These are phyloP conservation scores for Catagonus wagneri DNA, from an alignment of 2,113 vertebrate species.

Conservation along the genomic window DNA sequence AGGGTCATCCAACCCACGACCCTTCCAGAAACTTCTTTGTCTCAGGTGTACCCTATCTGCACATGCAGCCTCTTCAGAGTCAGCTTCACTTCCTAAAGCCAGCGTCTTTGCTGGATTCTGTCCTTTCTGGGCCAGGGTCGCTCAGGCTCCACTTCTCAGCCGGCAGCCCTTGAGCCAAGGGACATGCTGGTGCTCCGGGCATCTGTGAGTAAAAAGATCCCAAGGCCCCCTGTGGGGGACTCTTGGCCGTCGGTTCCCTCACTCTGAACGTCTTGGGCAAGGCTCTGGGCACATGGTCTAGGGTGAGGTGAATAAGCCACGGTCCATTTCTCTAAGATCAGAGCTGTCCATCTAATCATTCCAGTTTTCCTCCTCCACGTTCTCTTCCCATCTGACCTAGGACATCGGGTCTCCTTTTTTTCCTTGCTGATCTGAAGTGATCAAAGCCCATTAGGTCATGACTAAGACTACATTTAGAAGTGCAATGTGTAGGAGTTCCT, in stretches of 20 bases:
- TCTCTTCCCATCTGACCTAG: not conserved
- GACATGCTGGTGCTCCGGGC: not conserved
- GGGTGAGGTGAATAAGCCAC: not conserved
- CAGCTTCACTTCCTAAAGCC: not conserved
- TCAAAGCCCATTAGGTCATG: not conserved
- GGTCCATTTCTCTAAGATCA: not conserved
- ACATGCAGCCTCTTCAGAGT: not conserved
- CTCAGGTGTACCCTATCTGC: not conserved
- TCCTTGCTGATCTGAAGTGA: not conserved
- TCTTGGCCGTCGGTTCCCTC: not conserved
- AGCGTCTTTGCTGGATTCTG: not conserved
- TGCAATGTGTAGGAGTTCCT: too few relatives aligned
- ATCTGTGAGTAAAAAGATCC: not conserved
- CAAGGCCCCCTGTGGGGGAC: not conserved
- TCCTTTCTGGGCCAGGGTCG: not conserved
- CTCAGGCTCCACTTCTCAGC: not conserved
- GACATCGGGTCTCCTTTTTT: not conserved
- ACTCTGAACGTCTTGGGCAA: not conserved
- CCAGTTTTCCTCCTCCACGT: not conserved
- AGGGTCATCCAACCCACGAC: not conserved
- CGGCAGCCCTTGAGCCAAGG: not conserved
- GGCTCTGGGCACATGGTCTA: not conserved
- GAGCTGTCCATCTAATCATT: not conserved
- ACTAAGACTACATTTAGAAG: not conserved
- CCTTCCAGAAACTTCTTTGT: not conserved